phyloP scores from a whole-genome alignment of 1,140 invertebrate genomes.

The Drosophila kikkawai region DNA sequence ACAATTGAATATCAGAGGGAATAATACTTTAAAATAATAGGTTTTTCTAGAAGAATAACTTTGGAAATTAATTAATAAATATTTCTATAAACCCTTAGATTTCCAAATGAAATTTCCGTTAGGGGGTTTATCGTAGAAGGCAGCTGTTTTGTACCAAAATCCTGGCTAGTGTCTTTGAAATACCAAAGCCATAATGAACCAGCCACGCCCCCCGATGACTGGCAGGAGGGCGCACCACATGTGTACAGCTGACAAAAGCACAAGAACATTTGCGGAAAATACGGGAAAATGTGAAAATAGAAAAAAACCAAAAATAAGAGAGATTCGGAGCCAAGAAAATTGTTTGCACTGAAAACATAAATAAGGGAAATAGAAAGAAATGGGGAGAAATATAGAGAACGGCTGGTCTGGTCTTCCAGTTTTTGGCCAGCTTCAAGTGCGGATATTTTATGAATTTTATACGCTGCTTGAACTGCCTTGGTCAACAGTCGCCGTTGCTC shows the following conservation, averaged over 20 bases:
- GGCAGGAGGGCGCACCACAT: conserved; percentile 45
- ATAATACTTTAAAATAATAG: neutral
- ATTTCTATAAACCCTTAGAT: neutral
- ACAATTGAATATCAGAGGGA: conserved; percentile 1
- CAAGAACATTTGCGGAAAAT: conserved; percentile 44
- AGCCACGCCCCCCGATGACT: conserved; percentile 27
- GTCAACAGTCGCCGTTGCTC: conserved; percentile 37
- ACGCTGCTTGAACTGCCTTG: conserved; percentile 69
- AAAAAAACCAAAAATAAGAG: neutral
- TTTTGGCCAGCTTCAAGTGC: conserved; percentile 65
- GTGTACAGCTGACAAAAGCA: conserved; percentile 79
- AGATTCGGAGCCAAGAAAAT: conserved; percentile 48
- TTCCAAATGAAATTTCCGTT: too few species aligned
- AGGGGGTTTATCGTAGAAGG: neutral
- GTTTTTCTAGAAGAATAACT: neutral
- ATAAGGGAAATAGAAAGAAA: conserved; percentile 50
- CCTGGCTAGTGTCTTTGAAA: conserved; percentile 39
- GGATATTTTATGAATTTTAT: conserved; percentile 83
- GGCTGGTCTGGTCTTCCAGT: conserved; percentile 13
- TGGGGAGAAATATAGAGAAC: conserved; percentile 36
- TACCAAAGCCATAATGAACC: conserved; percentile 66
- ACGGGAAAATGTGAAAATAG: conserved; percentile 9
- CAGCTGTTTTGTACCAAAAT: neutral
- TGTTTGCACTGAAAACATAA: conserved; percentile 69
- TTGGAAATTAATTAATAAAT: neutral